Evolutionary conservation across 2,888 invertebrate species (phyloP).

Genomic region (Trichogramma evanescens): DNA sequence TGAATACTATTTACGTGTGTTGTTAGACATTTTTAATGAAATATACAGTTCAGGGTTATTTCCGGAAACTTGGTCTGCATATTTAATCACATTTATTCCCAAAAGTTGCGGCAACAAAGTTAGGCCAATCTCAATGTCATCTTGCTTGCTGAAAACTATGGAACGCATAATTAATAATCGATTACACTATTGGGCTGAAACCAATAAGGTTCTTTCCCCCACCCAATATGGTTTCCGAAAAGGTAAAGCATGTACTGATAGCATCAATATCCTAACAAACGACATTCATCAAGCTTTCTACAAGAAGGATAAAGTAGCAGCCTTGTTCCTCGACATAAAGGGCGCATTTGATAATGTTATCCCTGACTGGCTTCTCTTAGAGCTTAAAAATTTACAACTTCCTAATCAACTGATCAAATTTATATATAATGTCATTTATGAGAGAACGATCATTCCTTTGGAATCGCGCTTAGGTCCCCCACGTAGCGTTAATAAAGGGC

Average conservation of each 20-base stretch:
- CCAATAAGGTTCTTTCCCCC: no score
- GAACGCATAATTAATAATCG: no score
- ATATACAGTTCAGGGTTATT: no score
- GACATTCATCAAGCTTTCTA: neutral
- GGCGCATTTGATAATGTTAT: neutral
- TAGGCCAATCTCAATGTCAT: no score
- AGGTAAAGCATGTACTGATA: neutral
- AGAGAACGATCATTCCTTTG: neutral
- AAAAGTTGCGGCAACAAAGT: no score
- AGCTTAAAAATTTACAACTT: neutral
- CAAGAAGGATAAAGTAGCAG: neutral
- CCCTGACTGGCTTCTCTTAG: neutral
- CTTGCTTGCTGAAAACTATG: no score
- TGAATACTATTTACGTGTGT: no score
- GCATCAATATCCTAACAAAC: neutral
- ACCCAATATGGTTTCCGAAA: neutral
- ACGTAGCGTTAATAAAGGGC: neutral
- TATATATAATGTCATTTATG: neutral
- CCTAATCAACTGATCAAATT: neutral
- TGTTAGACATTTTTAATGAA: no score
- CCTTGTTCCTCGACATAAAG: neutral
- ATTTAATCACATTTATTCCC: no score
- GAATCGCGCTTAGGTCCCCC: no score
- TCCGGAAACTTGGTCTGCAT: no score
- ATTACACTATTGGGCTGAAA: no score